Conservation (phyloP, 2,113 vertebrate genomes). For the Nicator chloris region DNA sequence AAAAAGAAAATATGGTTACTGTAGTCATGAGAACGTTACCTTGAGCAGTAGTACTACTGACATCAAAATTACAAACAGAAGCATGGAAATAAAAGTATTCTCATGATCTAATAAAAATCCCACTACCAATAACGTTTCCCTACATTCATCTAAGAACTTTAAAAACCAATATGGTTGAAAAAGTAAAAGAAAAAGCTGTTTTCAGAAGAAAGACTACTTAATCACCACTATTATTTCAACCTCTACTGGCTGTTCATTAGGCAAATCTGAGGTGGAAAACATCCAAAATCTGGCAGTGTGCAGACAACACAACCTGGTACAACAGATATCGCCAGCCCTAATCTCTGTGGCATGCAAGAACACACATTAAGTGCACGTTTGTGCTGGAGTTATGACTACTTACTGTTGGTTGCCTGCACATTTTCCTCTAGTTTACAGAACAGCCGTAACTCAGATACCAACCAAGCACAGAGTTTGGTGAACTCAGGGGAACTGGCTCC, state of each 20-base stretch:
- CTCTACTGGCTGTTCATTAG: not conserved
- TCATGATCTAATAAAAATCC: not conserved
- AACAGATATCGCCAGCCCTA: not conserved
- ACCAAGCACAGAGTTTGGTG: constrained; percentile 94
- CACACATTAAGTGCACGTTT: not conserved
- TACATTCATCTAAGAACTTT: not conserved
- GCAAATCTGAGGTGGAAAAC: not conserved
- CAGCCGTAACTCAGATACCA: constrained; percentile 87
- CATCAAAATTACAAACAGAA: not conserved
- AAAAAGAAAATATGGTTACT: not conserved
- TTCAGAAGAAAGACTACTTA: not conserved
- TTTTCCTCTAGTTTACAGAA: constrained; percentile 94
- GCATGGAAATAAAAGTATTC: not conserved
- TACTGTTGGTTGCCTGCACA: constrained; percentile 95
- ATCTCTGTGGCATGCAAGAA: not conserved
- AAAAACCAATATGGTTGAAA: not conserved
- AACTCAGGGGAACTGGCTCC: constrained; percentile 92
- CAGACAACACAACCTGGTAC: not conserved
- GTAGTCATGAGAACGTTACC: not conserved
- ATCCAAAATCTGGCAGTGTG: not conserved
- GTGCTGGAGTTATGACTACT: constrained; percentile 56
- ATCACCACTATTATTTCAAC: not conserved
- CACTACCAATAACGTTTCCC: not conserved
- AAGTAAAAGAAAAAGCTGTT: not conserved
- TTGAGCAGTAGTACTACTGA: not conserved